Conservation (phyloP, 2,113 vertebrate species). For the Anolis sagrei region DNA sequence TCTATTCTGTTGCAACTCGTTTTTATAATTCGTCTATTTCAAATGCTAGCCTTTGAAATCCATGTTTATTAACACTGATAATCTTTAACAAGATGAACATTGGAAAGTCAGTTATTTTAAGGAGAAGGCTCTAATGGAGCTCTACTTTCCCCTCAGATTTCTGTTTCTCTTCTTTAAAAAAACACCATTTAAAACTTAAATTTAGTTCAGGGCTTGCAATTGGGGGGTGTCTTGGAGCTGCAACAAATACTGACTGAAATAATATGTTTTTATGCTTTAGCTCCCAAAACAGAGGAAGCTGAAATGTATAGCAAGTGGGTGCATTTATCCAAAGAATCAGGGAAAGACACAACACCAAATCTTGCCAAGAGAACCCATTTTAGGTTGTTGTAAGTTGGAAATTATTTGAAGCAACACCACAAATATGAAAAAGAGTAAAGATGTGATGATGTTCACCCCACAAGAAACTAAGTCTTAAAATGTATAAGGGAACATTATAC, state of each 20-base stretch:
- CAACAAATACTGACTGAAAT: conserved; percentile 28
- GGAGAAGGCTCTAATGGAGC: conserved; percentile 56
- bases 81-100: conserved; percentile 75
- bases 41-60: conserved; percentile 75
- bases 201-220: conserved; percentile 66
- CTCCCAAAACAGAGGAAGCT: neutral
- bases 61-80: conserved; percentile 71
- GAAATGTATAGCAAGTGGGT: neutral
- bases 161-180: conserved; percentile 62
- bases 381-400: too few species aligned
- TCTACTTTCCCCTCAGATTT: conserved; percentile 67
- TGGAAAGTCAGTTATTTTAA: conserved; percentile 60
- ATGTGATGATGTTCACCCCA: too few species aligned
- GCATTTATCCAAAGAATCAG: neutral
- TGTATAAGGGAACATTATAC: too few species aligned
- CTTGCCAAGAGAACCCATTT: too few species aligned
- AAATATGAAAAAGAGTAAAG: too few species aligned
- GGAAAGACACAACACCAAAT: neutral
- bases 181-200: conserved; percentile 76
- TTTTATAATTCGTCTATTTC: conserved; percentile 66
- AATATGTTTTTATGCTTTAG: neutral
- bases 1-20: conserved; percentile 53
- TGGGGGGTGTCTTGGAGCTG: conserved; percentile 62
- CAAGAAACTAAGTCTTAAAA: too few species aligned
- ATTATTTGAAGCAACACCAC: too few species aligned